Base-by-base conservation (phyloP, 2,888 invertebrate genomes). In the Drosophila neonasuta region DNA sequence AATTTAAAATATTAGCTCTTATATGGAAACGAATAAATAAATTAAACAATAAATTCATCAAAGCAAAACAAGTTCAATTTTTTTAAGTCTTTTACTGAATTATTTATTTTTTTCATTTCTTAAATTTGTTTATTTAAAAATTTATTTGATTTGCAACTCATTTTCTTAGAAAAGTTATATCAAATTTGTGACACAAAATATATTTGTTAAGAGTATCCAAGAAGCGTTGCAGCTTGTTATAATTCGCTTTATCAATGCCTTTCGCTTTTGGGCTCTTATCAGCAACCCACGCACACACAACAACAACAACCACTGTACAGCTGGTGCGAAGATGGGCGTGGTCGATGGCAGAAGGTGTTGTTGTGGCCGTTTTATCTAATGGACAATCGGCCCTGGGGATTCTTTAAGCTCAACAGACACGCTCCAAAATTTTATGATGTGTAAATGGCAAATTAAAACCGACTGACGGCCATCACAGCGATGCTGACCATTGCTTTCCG, bases 391-490 rank as follows among this genome's bases (percentile, higher is more conserved):
- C 54, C 54, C 67, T 15, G n/a, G 59, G 44, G 51, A 45, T 44
- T 32, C 61, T 32, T 29, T 29, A 36, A 8, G 24, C 36, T 36
- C 34, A 52, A 20, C 49, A 51, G 62, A 59, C 61, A 73, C 67
- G 66, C 62, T 74, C 56, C 74, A 58, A 54, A 68, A 62, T 65
- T 78, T 78, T 79, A 78, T 78, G 75, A 78, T 68, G 72, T 78
- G 77, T 68, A 79, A 78, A 78, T 78, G 79, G 79, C 61, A 73
- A 78, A 78, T 72, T 74, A 74, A 75, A 75, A 63, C 51, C 70
- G 63, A 72, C 69, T 50, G 60, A 60, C 48, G 65, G 52, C 65
- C 52, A 50, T 58, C 70, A 50, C 49, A 50, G 49, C 34, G 1
- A 9, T 45, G 13, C 49, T 73, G 71, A 58, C 74, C 74, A 29